A percentile compares a stretch with the other conserved stretches of the same genome.
Evolutionary conservation across 2,797 vertebrate species (phyloP).

Genomic region (Brachyrhaphis roseni): DNA sequence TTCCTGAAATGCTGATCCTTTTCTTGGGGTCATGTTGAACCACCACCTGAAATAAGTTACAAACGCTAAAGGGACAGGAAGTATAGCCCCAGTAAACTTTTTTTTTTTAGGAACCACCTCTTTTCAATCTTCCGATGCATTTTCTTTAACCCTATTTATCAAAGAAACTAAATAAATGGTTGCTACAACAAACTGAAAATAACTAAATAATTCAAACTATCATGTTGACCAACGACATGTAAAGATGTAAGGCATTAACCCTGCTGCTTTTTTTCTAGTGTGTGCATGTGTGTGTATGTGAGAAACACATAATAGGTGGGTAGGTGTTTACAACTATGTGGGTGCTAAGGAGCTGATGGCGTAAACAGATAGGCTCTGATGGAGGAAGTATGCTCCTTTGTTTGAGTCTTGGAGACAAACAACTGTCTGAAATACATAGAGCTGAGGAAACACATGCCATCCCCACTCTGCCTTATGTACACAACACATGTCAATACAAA

Average conservation of each 20-base stretch:
- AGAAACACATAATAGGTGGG: constrained; percentile 48
- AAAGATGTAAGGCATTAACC: constrained; percentile 26
- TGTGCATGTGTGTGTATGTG: constrained; percentile 12
- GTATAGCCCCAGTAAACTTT: too few relatives aligned
- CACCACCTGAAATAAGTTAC: background rate
- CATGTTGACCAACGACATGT: constrained; percentile 12
- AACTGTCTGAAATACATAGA: constrained; percentile 39
- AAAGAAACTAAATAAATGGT: background rate
- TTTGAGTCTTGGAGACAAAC: constrained; percentile 74
- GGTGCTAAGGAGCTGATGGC: constrained; percentile 64
- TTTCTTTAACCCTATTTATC: background rate
- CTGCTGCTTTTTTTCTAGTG: constrained; percentile 25
- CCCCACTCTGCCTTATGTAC: constrained; percentile 53
- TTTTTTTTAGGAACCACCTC: background rate
- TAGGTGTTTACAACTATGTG: constrained; percentile 63
- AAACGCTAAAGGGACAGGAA: background rate
- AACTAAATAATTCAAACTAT: background rate
- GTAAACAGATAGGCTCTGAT: constrained; percentile 78
- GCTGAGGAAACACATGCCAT: constrained; percentile 31
- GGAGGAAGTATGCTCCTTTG: constrained; percentile 67
- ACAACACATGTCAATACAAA: constrained; percentile 62
- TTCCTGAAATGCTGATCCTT: background rate
- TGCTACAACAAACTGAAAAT: background rate
- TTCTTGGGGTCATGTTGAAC: background rate
- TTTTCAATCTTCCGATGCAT: background rate